Percentiles rank a stretch among this genome's conserved stretches.
Conservation (phyloP, 2,113 vertebrate genomes). For the Corydoras maculifer region DNA sequence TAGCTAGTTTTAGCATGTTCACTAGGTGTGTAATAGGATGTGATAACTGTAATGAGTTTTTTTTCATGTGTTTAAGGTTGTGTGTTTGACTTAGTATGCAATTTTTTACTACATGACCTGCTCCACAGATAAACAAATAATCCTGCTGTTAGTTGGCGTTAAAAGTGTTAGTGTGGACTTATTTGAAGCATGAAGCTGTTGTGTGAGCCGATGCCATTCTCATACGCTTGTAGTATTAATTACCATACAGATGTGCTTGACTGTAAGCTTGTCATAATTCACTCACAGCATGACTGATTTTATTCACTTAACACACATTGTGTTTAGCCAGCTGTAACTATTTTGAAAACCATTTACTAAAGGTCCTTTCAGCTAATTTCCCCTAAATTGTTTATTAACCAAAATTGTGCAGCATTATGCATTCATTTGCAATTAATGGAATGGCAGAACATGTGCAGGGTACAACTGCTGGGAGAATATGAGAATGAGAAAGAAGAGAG, state of each 20-base stretch:
- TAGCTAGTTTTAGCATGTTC: too few species aligned
- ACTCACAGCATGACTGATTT: conserved; percentile 25
- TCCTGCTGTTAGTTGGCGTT: neutral
- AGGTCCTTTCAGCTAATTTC: neutral
- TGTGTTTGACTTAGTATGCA: neutral
- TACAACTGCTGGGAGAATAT: neutral
- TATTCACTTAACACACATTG: conserved; percentile 16
- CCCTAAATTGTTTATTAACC: conserved; percentile 8
- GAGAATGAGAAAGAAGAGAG: neutral
- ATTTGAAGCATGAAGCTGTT: conserved; percentile 31
- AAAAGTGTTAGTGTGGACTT: neutral
- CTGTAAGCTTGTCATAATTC: conserved; percentile 35
- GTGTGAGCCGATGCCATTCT: conserved; percentile 8
- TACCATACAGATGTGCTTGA: conserved; percentile 33
- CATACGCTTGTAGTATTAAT: conserved; percentile 28
- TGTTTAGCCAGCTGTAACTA: conserved; percentile 2
- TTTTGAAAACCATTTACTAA: conserved; percentile 16
- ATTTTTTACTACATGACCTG: neutral
- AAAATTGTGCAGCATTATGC: neutral
- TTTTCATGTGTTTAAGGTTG: neutral
- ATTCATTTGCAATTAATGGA: too few species aligned
- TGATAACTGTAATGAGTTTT: neutral
- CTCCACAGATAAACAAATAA: neutral
- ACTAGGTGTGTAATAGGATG: too few species aligned
- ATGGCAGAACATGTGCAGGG: too few species aligned